Percentiles rank a stretch among this genome's conserved stretches.
These are phyloP conservation scores for Lycia hirtaria DNA, from an alignment of 2,888 invertebrate genomes.

Conservation along the genomic window DNA sequence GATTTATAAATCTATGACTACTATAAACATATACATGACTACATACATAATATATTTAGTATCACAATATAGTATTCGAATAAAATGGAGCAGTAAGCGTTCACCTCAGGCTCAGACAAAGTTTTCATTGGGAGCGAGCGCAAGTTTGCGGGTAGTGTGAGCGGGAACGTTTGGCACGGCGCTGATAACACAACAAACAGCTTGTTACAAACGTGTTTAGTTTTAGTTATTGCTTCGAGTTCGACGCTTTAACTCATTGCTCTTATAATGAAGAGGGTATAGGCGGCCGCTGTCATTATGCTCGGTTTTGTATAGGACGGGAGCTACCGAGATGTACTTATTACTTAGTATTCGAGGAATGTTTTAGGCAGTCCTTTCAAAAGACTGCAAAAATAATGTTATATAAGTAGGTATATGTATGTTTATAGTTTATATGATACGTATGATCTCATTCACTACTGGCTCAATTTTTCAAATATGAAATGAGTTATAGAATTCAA, in stretches of 20 bases:
- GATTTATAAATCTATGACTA: too few species aligned
- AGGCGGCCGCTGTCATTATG: conserved; percentile 69
- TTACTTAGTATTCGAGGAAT: conserved; percentile 16
- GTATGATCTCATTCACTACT: too few species aligned
- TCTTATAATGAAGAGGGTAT: conserved; percentile 79
- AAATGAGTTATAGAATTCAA: too few species aligned
- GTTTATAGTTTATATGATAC: too few species aligned
- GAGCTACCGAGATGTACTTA: conserved; percentile 33
- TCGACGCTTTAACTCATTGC: conserved; percentile 82
- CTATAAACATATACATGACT: too few species aligned
- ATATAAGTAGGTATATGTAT: too few species aligned
- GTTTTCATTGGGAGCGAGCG: conserved; percentile 78
- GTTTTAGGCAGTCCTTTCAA: conserved; percentile 24
- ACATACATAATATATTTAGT: conserved; percentile 29
- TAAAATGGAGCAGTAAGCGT: conserved; percentile 62
- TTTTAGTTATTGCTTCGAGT: conserved; percentile 83
- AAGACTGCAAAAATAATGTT: too few species aligned
- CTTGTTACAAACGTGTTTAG: conserved; percentile 85
- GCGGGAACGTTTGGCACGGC: conserved; percentile 78
- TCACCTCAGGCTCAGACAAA: conserved; percentile 73
- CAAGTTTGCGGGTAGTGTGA: conserved; percentile 79
- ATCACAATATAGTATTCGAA: conserved; percentile 48
- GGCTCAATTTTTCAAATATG: too few species aligned
- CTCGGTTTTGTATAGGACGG: conserved; percentile 56
- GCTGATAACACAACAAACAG: conserved; percentile 85